Evolutionary conservation across 2,113 vertebrate genomes (phyloP), one percentile per base, ranked within the genome.

Genomic region (Serilophus lunatus): DNA sequence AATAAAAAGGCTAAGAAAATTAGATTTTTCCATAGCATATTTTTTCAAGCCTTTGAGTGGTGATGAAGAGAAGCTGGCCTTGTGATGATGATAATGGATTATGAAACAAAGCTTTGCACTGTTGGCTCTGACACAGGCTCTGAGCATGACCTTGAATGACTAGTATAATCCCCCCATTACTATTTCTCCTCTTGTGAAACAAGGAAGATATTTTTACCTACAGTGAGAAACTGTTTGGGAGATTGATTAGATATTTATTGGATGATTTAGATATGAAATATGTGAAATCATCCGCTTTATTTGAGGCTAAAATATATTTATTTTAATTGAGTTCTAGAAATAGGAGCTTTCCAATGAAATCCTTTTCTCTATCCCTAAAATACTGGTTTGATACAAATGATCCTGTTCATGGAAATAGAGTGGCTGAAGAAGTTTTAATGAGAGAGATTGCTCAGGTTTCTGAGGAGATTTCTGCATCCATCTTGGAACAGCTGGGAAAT

Each of bases 81-180:
- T 90, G 76, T 66, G 86, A 86, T 86, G 64, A n/a, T 66, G 71
- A 86, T n/a, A 90, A 89, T 8, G 45, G 79, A 66, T 95, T 93
- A 94, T 0, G 10, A 82, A 69, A 90, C 12, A 50, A 92, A 75
- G 75, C 56, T 79, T 90, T 23, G 29, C 0, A 1, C 47, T 56
- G 12, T 4, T 66, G 56, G 60, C 40, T 92, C 59, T 6, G 5
- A 79, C 54, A 45, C 8, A 29, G 77, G n/a, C 40, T 84, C 82
- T 53, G 50, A 7, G 14, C 1, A 0, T 59, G 94, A 95, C 80
- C 80, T 94, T 86, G 80, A 88, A 5, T 12, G 31, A 65, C 57
- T 92, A 1, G 0, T 17, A 38, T 82, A 86, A 95, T 94, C 54
- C 71, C n/a, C 23, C 2, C 10, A 9, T 6, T 94, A 54, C 63